Percentiles rank a stretch among this genome's conserved stretches.
These are phyloP conservation scores for Donacobius atricapilla DNA, from an alignment of 2,113 vertebrate species.

Conservation along the genomic window DNA sequence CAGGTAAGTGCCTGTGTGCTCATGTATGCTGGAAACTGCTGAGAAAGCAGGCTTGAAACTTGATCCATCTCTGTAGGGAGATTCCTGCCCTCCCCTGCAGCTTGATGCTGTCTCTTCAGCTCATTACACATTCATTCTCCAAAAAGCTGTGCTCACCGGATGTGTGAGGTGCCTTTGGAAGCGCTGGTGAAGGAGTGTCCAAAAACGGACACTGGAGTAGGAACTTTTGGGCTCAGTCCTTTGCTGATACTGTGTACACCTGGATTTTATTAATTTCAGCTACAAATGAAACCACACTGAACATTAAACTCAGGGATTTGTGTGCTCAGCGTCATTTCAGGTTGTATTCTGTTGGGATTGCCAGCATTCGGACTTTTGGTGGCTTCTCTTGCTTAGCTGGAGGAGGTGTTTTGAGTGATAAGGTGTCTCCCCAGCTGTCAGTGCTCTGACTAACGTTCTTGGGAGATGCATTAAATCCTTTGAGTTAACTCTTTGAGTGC, in stretches of 20 bases:
- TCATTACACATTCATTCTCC: background rate
- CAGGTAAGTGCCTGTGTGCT: conserved; percentile 77
- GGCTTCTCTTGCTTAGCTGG: background rate
- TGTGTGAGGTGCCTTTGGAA: background rate
- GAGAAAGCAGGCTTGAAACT: background rate
- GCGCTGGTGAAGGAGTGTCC: background rate
- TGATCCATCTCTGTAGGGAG: background rate
- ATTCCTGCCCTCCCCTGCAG: background rate
- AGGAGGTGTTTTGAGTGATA: background rate
- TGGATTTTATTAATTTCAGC: background rate
- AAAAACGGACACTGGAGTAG: background rate
- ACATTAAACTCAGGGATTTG: rapidly evolving
- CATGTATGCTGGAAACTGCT: background rate
- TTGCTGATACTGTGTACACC: background rate
- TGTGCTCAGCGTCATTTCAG: background rate
- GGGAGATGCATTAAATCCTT: background rate
- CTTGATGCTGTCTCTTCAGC: background rate
- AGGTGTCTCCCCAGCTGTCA: background rate
- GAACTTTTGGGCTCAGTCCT: background rate
- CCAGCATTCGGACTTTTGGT: background rate
- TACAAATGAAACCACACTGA: background rate
- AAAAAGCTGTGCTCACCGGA: background rate
- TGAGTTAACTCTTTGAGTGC: background rate
- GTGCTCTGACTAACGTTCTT: background rate
- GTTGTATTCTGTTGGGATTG: background rate